Evolutionary conservation across 2,113 vertebrate genomes (phyloP), one percentile per base, ranked within the genome.

Genomic region (Empidonax alnorum): DNA sequence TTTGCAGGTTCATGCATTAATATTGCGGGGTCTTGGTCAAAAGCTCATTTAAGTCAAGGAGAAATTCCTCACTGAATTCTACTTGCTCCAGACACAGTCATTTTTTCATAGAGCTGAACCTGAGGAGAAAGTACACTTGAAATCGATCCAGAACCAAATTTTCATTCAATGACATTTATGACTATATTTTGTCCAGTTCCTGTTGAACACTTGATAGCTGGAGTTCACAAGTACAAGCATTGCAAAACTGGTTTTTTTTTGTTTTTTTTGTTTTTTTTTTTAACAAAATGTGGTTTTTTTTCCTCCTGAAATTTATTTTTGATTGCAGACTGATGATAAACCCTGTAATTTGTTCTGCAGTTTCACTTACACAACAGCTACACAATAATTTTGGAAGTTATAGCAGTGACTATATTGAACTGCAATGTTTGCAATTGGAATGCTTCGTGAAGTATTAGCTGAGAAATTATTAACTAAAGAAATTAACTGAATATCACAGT

Each of bases 1-100:
- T 65, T 95, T 94, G 53, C 93, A 96, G 86, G 93, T 92, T 94
- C 92, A 41, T 86, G 76, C 93, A 90, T 97, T 94, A 94, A 96
- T 95, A 87, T 79, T 89, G 84, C 1, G 84, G 89, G 58, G 79
- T 88, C 77, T 90, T 93, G 86, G 92, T 86, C 94, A 92, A 92
- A 95, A 93, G 86, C 93, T 95, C 88, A 31, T 92, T 96, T 95
- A 95, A 95, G 88, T 84, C 69, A 92, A 72, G 77, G 69, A 95
- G 89, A 95, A 96, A 94, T 93, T 92, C 90, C 83, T 95, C 44
- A 37, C 80, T 87, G 86, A 84, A 92, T 93, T 93, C 53, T 6
- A 15, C 89, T 87, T 89, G 65, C 76, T 93, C 39, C 81, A 94
- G 86, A 96, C 67, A 61, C 21, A 74, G 46, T 82, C 41, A 92